Percentiles rank a stretch among this genome's conserved stretches.
These are phyloP conservation scores for Lasius platythorax DNA, from an alignment of 2,888 invertebrate species.

Conservation along the genomic window DNA sequence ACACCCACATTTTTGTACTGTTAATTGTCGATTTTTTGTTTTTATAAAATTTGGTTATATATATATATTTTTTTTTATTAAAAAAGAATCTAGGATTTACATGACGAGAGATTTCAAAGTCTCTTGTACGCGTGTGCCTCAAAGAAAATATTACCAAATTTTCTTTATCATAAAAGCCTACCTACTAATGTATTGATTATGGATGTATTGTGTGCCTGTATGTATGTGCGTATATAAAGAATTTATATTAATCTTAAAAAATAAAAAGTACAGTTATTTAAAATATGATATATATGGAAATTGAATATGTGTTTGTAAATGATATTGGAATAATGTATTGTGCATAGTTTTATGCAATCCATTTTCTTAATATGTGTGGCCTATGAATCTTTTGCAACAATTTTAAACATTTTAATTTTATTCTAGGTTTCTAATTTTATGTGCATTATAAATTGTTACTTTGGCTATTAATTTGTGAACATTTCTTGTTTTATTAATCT, in stretches of 20 bases:
- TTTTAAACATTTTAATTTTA: neutral
- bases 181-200: constrained; percentile 21
- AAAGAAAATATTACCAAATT: constrained; percentile 61
- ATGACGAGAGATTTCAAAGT: constrained; percentile 16
- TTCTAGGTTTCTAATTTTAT: neutral
- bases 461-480: neutral
- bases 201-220: constrained; percentile 15
- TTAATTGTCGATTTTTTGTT: constrained; percentile 3
- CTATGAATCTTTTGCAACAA: constrained; percentile 4
- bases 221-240: constrained; percentile 14
- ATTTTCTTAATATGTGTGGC: constrained; percentile 40
- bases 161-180: neutral
- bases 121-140: constrained; percentile 72
- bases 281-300: neutral
- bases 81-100: constrained; percentile 29
- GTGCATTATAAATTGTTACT: neutral
- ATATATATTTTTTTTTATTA: neutral
- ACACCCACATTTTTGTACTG: neutral
- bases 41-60: neutral
- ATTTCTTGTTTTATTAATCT: neutral
- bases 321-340: neutral
- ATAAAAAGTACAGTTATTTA: constrained; percentile 6
- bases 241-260: constrained; percentile 19
- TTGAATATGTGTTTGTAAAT: neutral
- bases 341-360: neutral